These are phyloP conservation scores for Eira barbara DNA, from an alignment of 2,113 vertebrate species.

Conservation along the genomic window DNA sequence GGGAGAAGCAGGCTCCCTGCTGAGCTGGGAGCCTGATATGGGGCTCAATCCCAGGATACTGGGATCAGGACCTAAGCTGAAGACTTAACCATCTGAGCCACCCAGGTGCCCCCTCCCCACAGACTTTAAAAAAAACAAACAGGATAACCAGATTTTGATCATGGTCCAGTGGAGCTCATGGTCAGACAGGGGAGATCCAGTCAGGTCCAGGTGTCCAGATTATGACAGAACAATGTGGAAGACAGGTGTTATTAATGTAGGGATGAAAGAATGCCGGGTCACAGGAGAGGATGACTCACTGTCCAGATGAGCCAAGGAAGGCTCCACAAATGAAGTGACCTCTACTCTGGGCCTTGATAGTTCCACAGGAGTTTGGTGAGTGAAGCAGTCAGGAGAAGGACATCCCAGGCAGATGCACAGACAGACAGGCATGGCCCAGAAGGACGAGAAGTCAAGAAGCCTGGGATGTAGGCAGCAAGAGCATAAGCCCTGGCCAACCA, in stretches of 20 bases:
- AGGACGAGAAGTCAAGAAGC: background rate
- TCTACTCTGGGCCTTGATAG: background rate
- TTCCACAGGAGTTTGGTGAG: background rate
- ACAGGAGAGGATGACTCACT: background rate
- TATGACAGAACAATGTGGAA: background rate
- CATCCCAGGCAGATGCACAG: background rate
- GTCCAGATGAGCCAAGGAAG: background rate
- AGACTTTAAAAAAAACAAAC: background rate
- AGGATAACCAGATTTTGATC: background rate
- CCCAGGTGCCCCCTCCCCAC: background rate
- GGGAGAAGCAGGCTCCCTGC: too few species aligned
- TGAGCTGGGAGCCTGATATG: too few species aligned
- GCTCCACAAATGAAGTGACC: background rate
- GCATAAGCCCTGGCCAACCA: accelerated
- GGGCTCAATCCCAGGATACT: too few species aligned
- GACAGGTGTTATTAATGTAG: background rate
- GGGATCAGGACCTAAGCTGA: too few species aligned
- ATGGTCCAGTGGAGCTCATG: background rate
- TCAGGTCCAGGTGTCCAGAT: background rate
- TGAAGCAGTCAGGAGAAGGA: background rate
- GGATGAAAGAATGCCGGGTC: background rate
- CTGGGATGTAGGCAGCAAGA: background rate
- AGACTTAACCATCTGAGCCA: too few species aligned
- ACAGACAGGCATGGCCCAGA: background rate
- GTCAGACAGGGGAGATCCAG: background rate